phyloP scores from a whole-genome alignment of 1,140 invertebrate species.

The Arctopsyche grandis region DNA sequence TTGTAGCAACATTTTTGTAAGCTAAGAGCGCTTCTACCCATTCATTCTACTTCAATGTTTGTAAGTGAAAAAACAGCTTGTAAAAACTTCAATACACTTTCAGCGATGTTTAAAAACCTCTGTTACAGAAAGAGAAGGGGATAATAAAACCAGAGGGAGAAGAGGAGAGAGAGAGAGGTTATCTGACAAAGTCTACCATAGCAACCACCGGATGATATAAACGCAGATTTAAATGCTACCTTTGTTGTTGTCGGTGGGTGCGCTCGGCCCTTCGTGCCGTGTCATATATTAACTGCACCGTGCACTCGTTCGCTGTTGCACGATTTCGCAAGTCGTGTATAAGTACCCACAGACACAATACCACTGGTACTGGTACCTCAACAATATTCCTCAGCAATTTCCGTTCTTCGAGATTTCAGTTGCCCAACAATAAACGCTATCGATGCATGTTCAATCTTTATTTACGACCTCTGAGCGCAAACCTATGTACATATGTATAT shows the following conservation, averaged over 20 bases:
- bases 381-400: not conserved
- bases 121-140: no score
- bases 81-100: no score
- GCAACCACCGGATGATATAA: conserved; percentile 10
- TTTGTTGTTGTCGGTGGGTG: not conserved
- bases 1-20: no score
- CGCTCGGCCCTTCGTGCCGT: conserved; percentile 12
- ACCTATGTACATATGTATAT: not conserved
- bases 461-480: conserved; percentile 30
- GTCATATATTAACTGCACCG: conserved; percentile 3
- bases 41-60: no score
- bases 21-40: no score
- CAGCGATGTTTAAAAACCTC: no score
- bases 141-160: not conserved
- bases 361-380: not conserved
- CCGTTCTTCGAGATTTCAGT: conserved; percentile 21
- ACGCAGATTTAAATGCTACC: conserved; percentile 27
- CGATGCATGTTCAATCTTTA: conserved; percentile 39
- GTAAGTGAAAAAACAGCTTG: no score
- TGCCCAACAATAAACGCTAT: conserved; percentile 37
- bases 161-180: not conserved
- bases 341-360: not conserved
- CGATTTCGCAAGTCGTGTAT: conserved; percentile 44
- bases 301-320: conserved; percentile 22
- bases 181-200: not conserved